A percentile compares a stretch with the other conserved stretches of the same genome.
Evolutionary conservation across 1,140 invertebrate species (phyloP).

Genomic region (Plodia interpunctella): DNA sequence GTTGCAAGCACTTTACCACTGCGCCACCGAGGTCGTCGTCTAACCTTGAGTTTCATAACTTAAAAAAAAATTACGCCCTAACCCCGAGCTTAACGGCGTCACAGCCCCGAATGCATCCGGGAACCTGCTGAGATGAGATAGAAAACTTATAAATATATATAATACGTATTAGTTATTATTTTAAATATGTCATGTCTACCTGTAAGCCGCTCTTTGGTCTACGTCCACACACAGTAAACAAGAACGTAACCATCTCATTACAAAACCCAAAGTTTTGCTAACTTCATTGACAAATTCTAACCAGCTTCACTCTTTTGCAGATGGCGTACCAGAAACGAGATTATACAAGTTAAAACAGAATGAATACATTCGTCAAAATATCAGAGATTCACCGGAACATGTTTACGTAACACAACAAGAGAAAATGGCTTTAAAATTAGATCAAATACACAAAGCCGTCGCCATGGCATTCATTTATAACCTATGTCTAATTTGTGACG

Average conservation of each 20-base stretch:
- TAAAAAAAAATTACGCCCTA: too few species aligned
- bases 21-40: too few species aligned
- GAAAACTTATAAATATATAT: too few species aligned
- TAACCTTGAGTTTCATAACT: too few species aligned
- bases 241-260: background rate
- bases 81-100: too few species aligned
- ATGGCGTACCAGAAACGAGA: background rate
- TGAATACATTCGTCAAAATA: background rate
- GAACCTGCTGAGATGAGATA: too few species aligned
- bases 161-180: too few species aligned
- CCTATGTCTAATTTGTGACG: slow-evolving; percentile 1
- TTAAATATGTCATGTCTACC: too few species aligned
- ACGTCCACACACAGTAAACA: background rate
- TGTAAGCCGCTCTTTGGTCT: too few species aligned
- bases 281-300: background rate
- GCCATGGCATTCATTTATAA: slow-evolving; percentile 10
- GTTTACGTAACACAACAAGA: slow-evolving; percentile 11
- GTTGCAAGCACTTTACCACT: too few species aligned
- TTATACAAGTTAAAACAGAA: slow-evolving; percentile 3
- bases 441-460: background rate
- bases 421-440: slow-evolving; percentile 8
- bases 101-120: too few species aligned
- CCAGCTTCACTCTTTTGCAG: background rate
- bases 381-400: slow-evolving; percentile 1
- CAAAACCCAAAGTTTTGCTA: background rate